Evolutionary conservation across 1,140 invertebrate genomes (phyloP), one percentile per base, ranked within the genome.

Genomic region (Saxidomus purpurata): DNA sequence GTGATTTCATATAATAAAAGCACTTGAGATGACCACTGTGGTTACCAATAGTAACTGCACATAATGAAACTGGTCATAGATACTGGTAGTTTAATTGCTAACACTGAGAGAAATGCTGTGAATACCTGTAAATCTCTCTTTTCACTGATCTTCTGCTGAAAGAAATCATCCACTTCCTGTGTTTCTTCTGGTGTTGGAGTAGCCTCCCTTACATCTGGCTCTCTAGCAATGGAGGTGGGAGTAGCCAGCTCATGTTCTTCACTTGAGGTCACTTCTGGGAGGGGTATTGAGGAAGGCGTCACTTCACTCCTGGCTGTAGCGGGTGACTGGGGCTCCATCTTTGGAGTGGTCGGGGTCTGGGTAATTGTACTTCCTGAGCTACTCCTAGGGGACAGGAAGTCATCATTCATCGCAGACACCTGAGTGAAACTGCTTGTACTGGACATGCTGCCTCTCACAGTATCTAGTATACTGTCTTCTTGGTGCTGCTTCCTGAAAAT

Each of bases 361-460:
- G 93, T 93, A 15, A 94, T 86, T 4, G 93, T 92, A 74, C 92
- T 94, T 17, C 80, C 88, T 17, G 94, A 92, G 22, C 91, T 67
- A 79, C 93, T 94, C 25, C 88, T 89, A 4, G 94, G 94, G 4
- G 94, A 94, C 38, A 92, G 83, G 36, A 93, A 79, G 49, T 94
- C 94, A 17, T 94, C 94, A 55, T 94, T 93, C 80, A 95, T 92
- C 0, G 92, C 93, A 19, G 95, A 95, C 31, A 96, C 95, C 61
- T 95, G 93, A 17, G 94, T 95, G 71, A 95, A 94, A 86, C 93
- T 95, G 89, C 94, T 95, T 6, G 94, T 94, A 88, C 92, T 94
- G 15, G 93, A 94, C 67, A 87, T 91, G 59, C 90, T 91, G 40
- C 67, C 89, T 43, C 90, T 59, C 1, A 91, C 81, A 4, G 76